Percentiles rank a stretch among this genome's conserved stretches.
Conservation (phyloP, 2,797 vertebrate species). For the Spea hammondii region DNA sequence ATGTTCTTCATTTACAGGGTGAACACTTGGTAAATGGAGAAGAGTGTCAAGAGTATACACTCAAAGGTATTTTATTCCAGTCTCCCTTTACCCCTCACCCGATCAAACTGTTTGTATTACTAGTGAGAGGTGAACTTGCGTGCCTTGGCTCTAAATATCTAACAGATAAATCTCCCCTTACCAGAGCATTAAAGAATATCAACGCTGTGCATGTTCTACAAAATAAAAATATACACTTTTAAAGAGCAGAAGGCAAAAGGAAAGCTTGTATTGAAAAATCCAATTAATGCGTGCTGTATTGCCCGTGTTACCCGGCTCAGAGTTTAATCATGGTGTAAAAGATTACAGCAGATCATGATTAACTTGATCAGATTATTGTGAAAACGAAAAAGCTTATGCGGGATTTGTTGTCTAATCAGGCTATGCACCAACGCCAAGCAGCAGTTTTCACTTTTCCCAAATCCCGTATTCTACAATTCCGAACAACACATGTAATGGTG, state of each 20-base stretch:
- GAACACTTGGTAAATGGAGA: constrained; percentile 16
- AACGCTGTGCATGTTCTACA: not conserved
- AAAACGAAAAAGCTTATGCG: constrained; percentile 14
- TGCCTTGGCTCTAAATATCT: constrained; percentile 15
- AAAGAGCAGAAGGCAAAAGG: not conserved
- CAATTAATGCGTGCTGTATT: not conserved
- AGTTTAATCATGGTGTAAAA: not conserved
- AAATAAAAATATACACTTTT: not conserved
- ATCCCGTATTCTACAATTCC: too few species aligned
- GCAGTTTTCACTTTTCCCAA: not conserved
- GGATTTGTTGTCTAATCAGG: not conserved
- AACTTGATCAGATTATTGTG: constrained; percentile 37
- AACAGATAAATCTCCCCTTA: constrained; percentile 5
- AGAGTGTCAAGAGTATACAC: constrained; percentile 18
- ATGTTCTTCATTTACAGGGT: not conserved
- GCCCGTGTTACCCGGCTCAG: not conserved
- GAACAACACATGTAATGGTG: too few species aligned
- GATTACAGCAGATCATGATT: constrained; percentile 39
- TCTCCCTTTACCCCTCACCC: constrained; percentile 28
- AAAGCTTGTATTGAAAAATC: not conserved
- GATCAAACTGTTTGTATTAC: constrained; percentile 31
- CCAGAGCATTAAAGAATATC: not conserved
- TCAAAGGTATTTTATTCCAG: constrained; percentile 1
- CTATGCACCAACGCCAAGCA: not conserved
- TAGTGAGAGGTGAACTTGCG: constrained; percentile 31